Conservation (phyloP, 1,140 invertebrate species). For the Uloborus diversus region DNA sequence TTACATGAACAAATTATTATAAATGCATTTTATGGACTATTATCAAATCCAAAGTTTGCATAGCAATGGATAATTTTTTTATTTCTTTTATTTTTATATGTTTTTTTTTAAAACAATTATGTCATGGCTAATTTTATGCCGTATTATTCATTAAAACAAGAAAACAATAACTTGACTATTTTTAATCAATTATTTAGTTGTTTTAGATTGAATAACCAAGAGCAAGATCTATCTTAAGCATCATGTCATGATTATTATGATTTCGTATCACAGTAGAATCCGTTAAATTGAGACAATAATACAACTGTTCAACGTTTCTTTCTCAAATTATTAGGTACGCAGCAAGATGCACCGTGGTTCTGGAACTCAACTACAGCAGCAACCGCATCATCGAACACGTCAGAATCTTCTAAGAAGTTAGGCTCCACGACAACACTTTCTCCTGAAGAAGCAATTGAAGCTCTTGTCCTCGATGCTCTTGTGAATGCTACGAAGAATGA, state of each 20-base stretch:
- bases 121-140: no score
- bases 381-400: conserved; percentile 1
- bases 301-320: not conserved
- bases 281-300: not conserved
- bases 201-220: no score
- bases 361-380: conserved; percentile 36
- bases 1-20: no score
- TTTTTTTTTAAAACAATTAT: no score
- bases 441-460: not conserved
- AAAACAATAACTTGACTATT: no score
- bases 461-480: not conserved
- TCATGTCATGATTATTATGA: not conserved
- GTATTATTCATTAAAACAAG: no score
- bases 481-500: not conserved
- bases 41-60: no score
- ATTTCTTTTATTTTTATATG: no score
- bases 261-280: not conserved
- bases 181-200: no score
- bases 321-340: not conserved
- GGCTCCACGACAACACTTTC: not conserved
- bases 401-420: not conserved
- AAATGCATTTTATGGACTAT: no score
- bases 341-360: conserved; percentile 20
- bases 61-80: no score
- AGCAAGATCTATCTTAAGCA: no score